Evolutionary conservation across 2,888 invertebrate species (phyloP).

Genomic region (Drosophila mettleri): DNA sequence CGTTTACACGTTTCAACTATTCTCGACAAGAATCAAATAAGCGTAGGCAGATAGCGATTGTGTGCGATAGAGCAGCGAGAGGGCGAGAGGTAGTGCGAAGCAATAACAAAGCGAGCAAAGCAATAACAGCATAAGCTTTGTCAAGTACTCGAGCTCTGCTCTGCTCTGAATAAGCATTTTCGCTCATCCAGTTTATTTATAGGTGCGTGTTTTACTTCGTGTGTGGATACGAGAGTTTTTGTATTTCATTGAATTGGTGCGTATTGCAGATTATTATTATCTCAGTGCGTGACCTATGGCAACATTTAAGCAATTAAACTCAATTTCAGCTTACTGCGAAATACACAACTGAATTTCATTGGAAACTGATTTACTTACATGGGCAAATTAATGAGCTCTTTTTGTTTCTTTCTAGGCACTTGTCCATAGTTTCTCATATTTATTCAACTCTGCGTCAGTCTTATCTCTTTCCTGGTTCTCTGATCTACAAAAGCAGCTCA

Average conservation of each 20-base stretch:
- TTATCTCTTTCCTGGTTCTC: not conserved
- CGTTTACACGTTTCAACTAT: not conserved
- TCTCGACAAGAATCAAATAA: not conserved
- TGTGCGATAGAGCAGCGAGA: not conserved
- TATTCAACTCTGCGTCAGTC: not conserved
- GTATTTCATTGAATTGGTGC: constrained; percentile 1
- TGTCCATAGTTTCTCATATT: too few relatives aligned
- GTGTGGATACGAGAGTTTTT: constrained; percentile 1
- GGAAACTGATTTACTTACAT: not conserved
- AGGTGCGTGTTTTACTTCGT: constrained; percentile 1
- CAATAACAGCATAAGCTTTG: not conserved
- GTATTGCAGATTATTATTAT: constrained; percentile 1
- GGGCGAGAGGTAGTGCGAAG: not conserved
- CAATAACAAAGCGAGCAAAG: not conserved
- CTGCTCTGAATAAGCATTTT: not conserved
- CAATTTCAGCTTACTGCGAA: not conserved
- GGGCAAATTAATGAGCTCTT: not conserved
- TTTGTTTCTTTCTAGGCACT: too few relatives aligned
- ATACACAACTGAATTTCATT: not conserved
- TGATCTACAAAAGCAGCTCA: not conserved
- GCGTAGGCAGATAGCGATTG: constrained; percentile 3
- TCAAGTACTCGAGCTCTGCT: not conserved
- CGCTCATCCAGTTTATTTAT: constrained; percentile 6
- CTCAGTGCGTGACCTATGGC: constrained; percentile 16
- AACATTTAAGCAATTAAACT: constrained; percentile 1